Evolutionary conservation across 2,888 invertebrate genomes (phyloP), one percentile per base, ranked within the genome.

Genomic region (Gortyna flavago): DNA sequence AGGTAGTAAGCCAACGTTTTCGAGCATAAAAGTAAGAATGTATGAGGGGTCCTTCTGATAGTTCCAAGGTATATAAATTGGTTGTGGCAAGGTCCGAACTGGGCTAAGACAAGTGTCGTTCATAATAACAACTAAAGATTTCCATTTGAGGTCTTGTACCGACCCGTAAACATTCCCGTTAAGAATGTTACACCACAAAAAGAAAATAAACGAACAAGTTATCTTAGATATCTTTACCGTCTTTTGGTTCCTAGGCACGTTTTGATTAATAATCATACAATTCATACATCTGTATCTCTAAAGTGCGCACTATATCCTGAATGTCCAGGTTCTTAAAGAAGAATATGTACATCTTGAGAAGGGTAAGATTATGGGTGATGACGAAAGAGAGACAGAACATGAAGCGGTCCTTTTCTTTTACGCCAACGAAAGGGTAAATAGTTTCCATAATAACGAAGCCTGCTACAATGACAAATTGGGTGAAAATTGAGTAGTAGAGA

Each of bases 361-460:
- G 84, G 0, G 96, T 96, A 2, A 96, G 88, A 75, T 96, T 95
- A 79, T 96, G 96, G 2, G 96, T 96, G 74, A 96, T 94, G 67
- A 96, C 96, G 77, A 96, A 96, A 5, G 96, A 94, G 54, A 96
- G 93, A 82, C 94, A 95, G 87, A 96, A 95, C 96, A 96, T 96
- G 83, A 96, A 96, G 59, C 94, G 90, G 62, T 96, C 96, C 70
- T 94, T 83, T 85, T 96, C 95, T 89, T 94, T 95, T 85, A 95
- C 91, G 1, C 96, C 95, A 29, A 96, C 90, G 71, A 96, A 96
- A 0, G 96, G 96, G 83, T 96, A 95, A 64, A 96, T 94, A 2
- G 96, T 94, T 89, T 96, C 96, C 21, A 96, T 90, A 21, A 94
- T 93, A 2, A 96, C 96, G 77, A 96, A 96, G 8, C 95, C 94